Percentiles rank a stretch among this genome's conserved stretches.
Conservation (phyloP, 2,888 invertebrate genomes). For the Cantharis lateralis region DNA sequence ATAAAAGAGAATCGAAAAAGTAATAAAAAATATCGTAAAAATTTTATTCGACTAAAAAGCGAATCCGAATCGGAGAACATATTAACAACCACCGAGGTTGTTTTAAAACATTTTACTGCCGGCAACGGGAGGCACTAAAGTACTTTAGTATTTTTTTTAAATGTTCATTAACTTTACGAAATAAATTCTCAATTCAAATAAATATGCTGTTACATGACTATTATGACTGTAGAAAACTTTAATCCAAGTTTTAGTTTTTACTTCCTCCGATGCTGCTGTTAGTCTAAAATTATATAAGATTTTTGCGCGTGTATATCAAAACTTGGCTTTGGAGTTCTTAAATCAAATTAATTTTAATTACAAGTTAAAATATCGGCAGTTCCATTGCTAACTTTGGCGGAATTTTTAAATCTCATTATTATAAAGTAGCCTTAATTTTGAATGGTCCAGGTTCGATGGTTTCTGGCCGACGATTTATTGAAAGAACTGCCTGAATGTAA, state of each 20-base stretch:
- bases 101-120: no score
- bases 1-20: no score
- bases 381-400: no score
- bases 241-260: not conserved
- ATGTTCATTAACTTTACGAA: not conserved
- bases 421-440: not conserved
- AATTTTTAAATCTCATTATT: not conserved
- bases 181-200: not conserved
- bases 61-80: no score
- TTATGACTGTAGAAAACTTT: not conserved
- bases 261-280: not conserved
- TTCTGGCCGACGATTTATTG: conserved; percentile 78
- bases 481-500: conserved; percentile 86
- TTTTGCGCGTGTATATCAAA: no score
- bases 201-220: not conserved
- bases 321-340: not conserved
- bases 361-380: not conserved
- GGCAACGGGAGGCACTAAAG: no score
- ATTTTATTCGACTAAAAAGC: no score
- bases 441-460: conserved; percentile 70
- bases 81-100: no score
- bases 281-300: no score
- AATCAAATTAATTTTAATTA: not conserved
- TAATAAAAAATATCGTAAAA: no score
- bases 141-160: not conserved